Evolutionary conservation across 2,888 invertebrate species (phyloP).

Genomic region (Busseola fusca): DNA sequence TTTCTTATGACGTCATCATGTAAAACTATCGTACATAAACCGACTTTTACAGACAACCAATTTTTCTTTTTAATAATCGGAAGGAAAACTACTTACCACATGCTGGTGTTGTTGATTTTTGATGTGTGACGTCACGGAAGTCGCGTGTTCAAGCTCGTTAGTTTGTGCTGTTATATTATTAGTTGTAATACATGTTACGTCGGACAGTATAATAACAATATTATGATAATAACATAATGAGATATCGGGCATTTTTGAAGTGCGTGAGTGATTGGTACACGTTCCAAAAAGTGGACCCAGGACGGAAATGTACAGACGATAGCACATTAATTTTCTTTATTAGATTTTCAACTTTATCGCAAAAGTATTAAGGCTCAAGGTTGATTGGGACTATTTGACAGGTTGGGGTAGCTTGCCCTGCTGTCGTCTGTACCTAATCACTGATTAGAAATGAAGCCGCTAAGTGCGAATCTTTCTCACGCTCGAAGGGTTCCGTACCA

Average conservation of each 20-base stretch:
- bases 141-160: constrained; percentile 50
- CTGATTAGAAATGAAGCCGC: background rate
- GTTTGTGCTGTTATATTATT: constrained; percentile 36
- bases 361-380: no score
- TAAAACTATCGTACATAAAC: no score
- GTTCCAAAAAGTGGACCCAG: background rate
- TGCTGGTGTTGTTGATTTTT: constrained; percentile 45
- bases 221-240: constrained; percentile 49
- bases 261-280: constrained; percentile 31
- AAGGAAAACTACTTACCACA: constrained; percentile 27
- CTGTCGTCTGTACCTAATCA: no score
- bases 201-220: constrained; percentile 44
- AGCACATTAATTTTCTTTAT: no score
- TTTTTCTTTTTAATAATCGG: no score
- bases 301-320: no score
- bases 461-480: background rate
- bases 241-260: constrained; percentile 25
- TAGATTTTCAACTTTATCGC: no score
- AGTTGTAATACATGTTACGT: constrained; percentile 30
- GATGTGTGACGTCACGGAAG: constrained; percentile 34
- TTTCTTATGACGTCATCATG: no score
- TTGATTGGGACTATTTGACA: no score
- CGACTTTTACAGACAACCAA: no score
- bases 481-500: background rate
- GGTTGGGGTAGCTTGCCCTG: no score